Percentiles rank a stretch among this genome's conserved stretches.
phyloP scores from a whole-genome alignment of 2,113 vertebrate species.

The Cebidichthys violaceus region DNA sequence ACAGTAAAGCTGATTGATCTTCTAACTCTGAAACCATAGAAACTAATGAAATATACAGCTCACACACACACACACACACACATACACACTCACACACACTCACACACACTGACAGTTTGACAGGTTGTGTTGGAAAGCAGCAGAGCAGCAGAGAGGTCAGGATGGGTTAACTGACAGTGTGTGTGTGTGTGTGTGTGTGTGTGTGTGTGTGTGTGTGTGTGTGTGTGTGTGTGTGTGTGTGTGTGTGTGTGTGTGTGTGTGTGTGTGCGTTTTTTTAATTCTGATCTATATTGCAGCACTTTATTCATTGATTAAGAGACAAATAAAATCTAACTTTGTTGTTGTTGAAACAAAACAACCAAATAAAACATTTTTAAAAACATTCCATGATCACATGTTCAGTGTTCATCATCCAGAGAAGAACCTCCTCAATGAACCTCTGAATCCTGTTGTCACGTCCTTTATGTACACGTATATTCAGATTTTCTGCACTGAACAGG shows the following conservation, averaged over 20 bases:
- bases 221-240: background rate
- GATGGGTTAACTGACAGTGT: background rate
- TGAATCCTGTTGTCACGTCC: too few relatives aligned
- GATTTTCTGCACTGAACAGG: too few relatives aligned
- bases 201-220: constrained; percentile 7
- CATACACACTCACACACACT: too few relatives aligned
- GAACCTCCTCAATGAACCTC: too few relatives aligned
- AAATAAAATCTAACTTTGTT: background rate
- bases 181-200: constrained; percentile 17
- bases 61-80: background rate
- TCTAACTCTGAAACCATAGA: too few relatives aligned
- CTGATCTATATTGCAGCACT: too few relatives aligned
- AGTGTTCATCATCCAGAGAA: too few relatives aligned
- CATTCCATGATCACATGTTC: too few relatives aligned
- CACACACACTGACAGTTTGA: constrained; percentile 15
- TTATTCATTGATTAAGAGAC: background rate
- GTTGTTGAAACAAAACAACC: background rate
- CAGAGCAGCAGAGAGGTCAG: background rate
- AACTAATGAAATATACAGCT: too few relatives aligned
- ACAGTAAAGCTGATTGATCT: background rate
- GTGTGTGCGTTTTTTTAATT: background rate
- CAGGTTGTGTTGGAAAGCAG: constrained; percentile 2
- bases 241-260: background rate
- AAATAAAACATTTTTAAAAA: too few relatives aligned
- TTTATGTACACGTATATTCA: too few relatives aligned